Evolutionary conservation across 2,797 vertebrate genomes (phyloP).

Genomic region (Chlorospingus flavigularis): DNA sequence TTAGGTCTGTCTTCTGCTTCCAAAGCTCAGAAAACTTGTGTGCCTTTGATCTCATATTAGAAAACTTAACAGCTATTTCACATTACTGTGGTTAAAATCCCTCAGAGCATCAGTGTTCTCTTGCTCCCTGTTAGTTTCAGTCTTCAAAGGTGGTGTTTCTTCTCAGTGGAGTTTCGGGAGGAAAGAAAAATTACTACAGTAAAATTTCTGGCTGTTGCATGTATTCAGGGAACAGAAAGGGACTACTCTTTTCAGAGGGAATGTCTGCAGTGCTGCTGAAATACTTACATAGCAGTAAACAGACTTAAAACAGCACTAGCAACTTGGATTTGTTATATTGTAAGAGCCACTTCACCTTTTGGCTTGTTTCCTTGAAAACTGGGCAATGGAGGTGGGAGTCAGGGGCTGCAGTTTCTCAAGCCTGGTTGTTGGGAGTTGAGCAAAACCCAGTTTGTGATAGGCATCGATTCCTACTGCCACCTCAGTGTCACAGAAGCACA

Average conservation of each 20-base stretch:
- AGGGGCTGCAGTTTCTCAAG: not conserved
- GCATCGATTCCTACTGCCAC: not conserved
- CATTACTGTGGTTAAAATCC: not conserved
- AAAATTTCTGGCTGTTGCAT: not conserved
- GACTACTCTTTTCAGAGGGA: not conserved
- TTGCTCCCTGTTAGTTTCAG: not conserved
- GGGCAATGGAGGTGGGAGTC: not conserved
- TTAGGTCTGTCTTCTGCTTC: not conserved
- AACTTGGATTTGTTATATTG: not conserved
- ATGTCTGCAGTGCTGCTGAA: not conserved
- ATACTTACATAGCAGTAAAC: not conserved
- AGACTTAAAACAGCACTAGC: not conserved
- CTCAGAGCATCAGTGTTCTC: not conserved
- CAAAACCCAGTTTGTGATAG: not conserved
- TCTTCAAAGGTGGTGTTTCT: not conserved
- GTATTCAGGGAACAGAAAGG: not conserved
- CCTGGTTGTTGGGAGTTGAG: not conserved
- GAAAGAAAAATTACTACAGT: not conserved
- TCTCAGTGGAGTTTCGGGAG: not conserved
- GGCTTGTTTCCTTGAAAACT: not conserved
- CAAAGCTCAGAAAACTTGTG: not conserved
- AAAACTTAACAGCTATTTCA: not conserved
- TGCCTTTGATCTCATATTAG: not conserved
- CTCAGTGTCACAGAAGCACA: not conserved
- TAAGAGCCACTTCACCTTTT: not conserved